Evolutionary conservation across 2,797 vertebrate genomes (phyloP), one percentile per base, ranked within the genome.

Genomic region (Pipistrellus kuhlii): DNA sequence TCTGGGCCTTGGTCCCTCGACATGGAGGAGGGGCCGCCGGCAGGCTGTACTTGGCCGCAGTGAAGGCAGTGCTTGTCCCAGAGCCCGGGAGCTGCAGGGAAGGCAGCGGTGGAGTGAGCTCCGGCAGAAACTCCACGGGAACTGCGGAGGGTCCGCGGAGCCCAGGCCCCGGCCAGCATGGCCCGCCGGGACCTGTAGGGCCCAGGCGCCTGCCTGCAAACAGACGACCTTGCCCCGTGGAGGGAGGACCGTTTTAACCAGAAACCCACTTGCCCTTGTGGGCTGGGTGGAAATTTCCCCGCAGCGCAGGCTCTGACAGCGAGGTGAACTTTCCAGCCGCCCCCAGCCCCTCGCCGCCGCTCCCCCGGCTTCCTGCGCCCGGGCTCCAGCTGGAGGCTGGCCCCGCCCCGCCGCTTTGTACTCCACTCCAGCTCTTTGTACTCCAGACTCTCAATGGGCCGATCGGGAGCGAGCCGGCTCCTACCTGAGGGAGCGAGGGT

Each of bases 261-360:
- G 44, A 44, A 44, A 44, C 44, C 44, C 44, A 44, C 44, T 44
- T 11, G 44, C 44, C 44, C 44, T 44, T 44, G 44, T 94, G 96
- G 97, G 90, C n/a, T 82, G 88, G 81, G 88, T 97, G 97, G 97
- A 97, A 97, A 97, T 97, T 97, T 97, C 96, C 97, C 96, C 93
- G 23, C 41, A 27, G 92, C 17, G 72, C 90, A 85, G 91, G 92
- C 94, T 91, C 73, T 46, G 62, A 25, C 76, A 32, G 78, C 66
- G 71, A 85, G 95, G 94, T 84, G 76, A 97, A 97, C 95, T 97
- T 97, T 97, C 96, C 96, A 95, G 96, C 95, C 94, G 94, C 94
- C 95, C 90, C 95, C 94, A 94, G 84, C 88, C 91, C 95, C 93
- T 57, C 1, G 46, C 46, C 11, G 46, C 46, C 46, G 11, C 46